These are phyloP conservation scores for Anthopleura sola DNA, from an alignment of 64 coral and sea anemone species.

Conservation along the genomic window DNA sequence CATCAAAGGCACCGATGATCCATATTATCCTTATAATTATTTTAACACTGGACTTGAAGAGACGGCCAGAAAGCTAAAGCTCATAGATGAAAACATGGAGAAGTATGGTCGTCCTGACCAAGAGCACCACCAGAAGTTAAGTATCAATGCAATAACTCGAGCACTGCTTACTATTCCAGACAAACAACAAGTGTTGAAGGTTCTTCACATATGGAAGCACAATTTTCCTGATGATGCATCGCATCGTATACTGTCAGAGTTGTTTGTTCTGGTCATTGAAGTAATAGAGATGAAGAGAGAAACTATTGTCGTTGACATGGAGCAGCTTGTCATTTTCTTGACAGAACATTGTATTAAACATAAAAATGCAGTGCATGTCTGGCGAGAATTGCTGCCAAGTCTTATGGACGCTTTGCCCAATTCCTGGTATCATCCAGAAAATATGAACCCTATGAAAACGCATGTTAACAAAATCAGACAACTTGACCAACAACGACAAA, in stretches of 20 bases:
- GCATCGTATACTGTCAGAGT: neutral
- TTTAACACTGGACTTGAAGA: too few species aligned
- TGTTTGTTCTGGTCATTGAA: neutral
- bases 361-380: neutral
- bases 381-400: neutral
- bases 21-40: too few species aligned
- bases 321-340: neutral
- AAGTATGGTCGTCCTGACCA: too few species aligned
- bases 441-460: neutral
- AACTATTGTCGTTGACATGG: neutral
- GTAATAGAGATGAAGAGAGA: neutral
- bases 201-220: neutral
- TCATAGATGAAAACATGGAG: too few species aligned
- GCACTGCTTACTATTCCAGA: neutral
- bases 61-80: too few species aligned
- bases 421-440: neutral
- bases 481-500: too few species aligned
- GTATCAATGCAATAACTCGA: neutral
- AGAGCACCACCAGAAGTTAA: neutral
- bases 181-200: neutral
- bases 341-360: neutral
- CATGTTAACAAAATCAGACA: neutral
- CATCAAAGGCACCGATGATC: too few species aligned
- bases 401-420: neutral
- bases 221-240: neutral